Conservation (phyloP, 2,113 vertebrate genomes). For the Perca fluviatilis region DNA sequence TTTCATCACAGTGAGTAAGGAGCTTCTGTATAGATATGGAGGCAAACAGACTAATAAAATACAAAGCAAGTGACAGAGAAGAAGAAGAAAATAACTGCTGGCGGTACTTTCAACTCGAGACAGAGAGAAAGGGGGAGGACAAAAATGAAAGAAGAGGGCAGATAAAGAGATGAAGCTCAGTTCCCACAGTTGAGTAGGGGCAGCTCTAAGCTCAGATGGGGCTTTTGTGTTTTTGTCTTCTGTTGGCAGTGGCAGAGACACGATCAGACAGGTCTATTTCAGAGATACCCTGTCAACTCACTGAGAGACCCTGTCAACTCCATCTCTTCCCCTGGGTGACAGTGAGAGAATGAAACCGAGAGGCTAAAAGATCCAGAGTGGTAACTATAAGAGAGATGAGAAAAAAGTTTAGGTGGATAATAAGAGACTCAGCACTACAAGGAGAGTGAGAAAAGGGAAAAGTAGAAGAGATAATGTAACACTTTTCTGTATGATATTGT, state of each 20-base stretch:
- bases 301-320: conserved; percentile 36
- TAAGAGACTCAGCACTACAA: background rate
- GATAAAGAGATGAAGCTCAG: background rate
- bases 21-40: conserved; percentile 6
- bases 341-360: conserved; percentile 23
- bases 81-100: conserved; percentile 1
- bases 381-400: conserved; percentile 8
- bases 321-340: conserved; percentile 37
- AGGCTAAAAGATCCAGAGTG: conserved; percentile 3
- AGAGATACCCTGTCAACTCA: conserved; percentile 40
- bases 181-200: background rate
- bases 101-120: conserved; percentile 8
- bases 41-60: background rate
- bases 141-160: background rate
- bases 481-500: background rate
- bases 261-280: conserved; percentile 47
- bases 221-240: conserved; percentile 30
- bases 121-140: background rate
- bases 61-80: background rate
- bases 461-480: no score
- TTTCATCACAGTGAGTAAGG: background rate
- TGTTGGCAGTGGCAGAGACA: conserved; percentile 45
- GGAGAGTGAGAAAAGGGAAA: background rate
- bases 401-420: background rate
- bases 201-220: conserved; percentile 5